Evolutionary conservation across 2,113 vertebrate genomes (phyloP).

Genomic region (Elephas maximus): DNA sequence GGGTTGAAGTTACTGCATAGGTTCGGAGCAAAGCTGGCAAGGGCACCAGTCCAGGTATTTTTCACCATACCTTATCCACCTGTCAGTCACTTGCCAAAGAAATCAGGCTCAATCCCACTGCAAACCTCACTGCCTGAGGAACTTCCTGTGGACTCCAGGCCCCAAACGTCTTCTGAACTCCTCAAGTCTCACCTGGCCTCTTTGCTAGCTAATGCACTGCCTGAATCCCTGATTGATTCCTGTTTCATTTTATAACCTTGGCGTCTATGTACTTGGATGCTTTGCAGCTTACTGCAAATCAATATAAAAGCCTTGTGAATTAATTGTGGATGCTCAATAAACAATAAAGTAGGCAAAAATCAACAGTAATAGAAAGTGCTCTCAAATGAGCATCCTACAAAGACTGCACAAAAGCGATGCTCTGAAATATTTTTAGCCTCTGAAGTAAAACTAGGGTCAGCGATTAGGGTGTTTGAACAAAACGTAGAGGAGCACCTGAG

Average conservation of each 20-base stretch:
- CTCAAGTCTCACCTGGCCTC: neutral
- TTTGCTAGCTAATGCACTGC: neutral
- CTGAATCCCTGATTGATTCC: neutral
- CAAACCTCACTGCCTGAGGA: neutral
- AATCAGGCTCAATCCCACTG: neutral
- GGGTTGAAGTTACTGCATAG: neutral
- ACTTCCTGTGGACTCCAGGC: neutral
- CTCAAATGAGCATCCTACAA: neutral
- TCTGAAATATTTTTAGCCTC: neutral
- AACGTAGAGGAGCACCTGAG: neutral
- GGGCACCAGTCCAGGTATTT: neutral
- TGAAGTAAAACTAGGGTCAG: neutral
- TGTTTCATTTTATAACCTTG: neutral
- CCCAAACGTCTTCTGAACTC: neutral
- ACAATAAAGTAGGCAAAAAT: neutral
- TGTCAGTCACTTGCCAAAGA: neutral
- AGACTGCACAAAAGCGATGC: neutral
- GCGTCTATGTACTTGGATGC: neutral
- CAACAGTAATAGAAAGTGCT: slow-evolving; percentile 1
- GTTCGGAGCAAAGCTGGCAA: neutral
- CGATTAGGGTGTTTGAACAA: neutral
- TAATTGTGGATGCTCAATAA: neutral
- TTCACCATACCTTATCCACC: too few relatives aligned
- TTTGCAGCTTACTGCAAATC: neutral
- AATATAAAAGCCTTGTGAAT: neutral